phyloP scores from a whole-genome alignment of 2,113 vertebrate genomes.

The Caracal caracal region DNA sequence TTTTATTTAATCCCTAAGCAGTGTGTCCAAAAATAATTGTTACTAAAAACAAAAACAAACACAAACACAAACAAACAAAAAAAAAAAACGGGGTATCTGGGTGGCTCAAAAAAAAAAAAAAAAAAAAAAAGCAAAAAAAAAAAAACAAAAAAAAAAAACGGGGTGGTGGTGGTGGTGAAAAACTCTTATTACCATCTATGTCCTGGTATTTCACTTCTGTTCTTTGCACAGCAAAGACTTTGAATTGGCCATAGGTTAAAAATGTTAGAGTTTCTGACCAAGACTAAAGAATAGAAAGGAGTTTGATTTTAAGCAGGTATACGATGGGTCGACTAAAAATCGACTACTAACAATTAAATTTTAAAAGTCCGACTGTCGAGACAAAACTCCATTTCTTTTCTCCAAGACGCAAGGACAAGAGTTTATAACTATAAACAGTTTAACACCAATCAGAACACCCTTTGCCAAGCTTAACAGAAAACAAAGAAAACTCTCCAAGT shows the following conservation, averaged over 20 bases:
- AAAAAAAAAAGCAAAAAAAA: rapidly evolving
- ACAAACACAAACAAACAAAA: neutral
- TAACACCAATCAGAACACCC: constrained; percentile 20
- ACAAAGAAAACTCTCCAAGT: constrained; percentile 60
- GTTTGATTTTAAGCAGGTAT: constrained; percentile 42
- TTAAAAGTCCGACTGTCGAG: neutral
- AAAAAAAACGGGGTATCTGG: too few species aligned
- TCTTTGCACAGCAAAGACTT: constrained; percentile 1
- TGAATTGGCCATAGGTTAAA: constrained; percentile 33
- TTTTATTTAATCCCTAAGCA: neutral
- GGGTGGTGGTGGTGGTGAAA: neutral
- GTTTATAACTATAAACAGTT: neutral
- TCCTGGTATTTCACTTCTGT: constrained; percentile 58
- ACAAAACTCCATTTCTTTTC: constrained; percentile 48
- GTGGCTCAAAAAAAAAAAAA: too few species aligned
- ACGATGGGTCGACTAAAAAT: neutral
- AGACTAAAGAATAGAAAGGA: constrained; percentile 71
- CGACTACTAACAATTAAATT: neutral
- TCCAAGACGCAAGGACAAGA: neutral
- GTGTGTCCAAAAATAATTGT: neutral
- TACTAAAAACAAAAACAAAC: neutral
- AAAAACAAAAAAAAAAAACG: too few species aligned
- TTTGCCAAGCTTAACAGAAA: constrained; percentile 21
- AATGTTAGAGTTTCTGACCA: constrained; percentile 49
- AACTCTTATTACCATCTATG: constrained; percentile 29